Percentiles rank a stretch among this genome's conserved stretches.
Conservation (phyloP, 23 tunicate species). For the Aplidium turbinatum region DNA sequence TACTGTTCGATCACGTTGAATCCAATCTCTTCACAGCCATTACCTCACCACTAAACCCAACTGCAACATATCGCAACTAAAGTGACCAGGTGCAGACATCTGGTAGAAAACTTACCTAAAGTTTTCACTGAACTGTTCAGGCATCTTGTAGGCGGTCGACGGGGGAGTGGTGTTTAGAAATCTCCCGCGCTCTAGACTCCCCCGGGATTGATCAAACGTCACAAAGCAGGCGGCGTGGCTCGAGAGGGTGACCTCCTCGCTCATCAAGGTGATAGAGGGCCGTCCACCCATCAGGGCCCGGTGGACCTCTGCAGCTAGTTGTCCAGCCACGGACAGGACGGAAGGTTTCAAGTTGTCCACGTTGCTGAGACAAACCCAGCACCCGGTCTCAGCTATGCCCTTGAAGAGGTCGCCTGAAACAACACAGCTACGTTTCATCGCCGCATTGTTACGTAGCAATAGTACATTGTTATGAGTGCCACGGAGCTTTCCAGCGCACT, state of each 20-base stretch:
- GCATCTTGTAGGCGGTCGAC: slow-evolving; percentile 33
- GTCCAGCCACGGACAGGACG: slow-evolving; percentile 74
- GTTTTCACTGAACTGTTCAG: slow-evolving; percentile 43
- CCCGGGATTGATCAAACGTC: slow-evolving; percentile 37
- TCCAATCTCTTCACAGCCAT: too few species aligned
- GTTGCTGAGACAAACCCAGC: slow-evolving; percentile 70
- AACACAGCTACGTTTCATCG: too few species aligned
- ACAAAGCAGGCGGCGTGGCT: slow-evolving; percentile 79
- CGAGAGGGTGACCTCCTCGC: slow-evolving; percentile 75
- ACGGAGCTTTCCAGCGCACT: too few species aligned
- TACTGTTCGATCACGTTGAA: too few species aligned
- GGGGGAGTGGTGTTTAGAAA: slow-evolving; percentile 22
- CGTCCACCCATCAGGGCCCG: slow-evolving; percentile 49
- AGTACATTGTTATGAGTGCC: too few species aligned
- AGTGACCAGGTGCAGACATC: too few species aligned
- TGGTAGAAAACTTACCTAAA: slow-evolving; percentile 88
- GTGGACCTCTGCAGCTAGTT: slow-evolving; percentile 62
- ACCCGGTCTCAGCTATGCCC: slow-evolving; percentile 87
- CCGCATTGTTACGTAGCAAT: too few species aligned
- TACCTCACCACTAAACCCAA: too few species aligned
- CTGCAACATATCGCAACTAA: too few species aligned
- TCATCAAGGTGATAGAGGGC: slow-evolving; percentile 59
- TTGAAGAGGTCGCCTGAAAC: slow-evolving; percentile 84
- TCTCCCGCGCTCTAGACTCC: not conserved
- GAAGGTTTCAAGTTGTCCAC: slow-evolving; percentile 44